Percentiles rank a stretch among this genome's conserved stretches.
These are phyloP conservation scores for Siderastrea radians DNA, from an alignment of 92 coral and sea anemone species.

Conservation along the genomic window DNA sequence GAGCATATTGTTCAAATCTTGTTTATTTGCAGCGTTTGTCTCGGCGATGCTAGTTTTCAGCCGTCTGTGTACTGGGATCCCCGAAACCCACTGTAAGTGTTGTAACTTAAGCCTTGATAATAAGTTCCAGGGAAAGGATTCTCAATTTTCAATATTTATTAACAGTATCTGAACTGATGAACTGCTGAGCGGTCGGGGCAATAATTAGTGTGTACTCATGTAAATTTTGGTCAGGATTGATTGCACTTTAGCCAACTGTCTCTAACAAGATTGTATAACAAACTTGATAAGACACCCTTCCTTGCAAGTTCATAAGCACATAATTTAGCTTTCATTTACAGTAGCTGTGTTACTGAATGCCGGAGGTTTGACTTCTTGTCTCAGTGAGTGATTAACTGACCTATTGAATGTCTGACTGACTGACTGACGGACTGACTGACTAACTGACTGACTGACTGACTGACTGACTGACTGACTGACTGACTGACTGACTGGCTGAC, in stretches of 20 bases:
- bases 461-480: neutral
- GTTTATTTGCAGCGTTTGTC: neutral
- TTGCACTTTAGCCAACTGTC: too few species aligned
- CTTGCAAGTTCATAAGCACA: too few species aligned
- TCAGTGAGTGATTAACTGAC: too few species aligned
- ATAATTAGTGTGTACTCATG: too few species aligned
- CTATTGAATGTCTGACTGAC: too few species aligned
- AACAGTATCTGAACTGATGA: neutral
- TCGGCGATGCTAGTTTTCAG: neutral
- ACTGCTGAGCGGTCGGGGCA: too few species aligned
- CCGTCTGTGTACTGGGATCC: slow-evolving; percentile 35
- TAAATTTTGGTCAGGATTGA: too few species aligned
- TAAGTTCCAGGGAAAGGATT: neutral
- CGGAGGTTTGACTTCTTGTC: neutral
- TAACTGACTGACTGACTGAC: neutral
- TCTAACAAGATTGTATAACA: too few species aligned
- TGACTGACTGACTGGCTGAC: neutral
- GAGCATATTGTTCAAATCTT: neutral
- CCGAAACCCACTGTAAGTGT: slow-evolving; percentile 36
- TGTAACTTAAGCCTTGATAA: neutral
- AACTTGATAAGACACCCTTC: too few species aligned
- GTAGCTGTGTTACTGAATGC: too few species aligned
- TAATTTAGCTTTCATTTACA: too few species aligned
- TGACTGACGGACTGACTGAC: neutral
- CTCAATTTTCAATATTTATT: neutral